A percentile compares a stretch with the other conserved stretches of the same genome.
phyloP scores from a whole-genome alignment of 2,113 vertebrate genomes.

The Probosciger aterrimus region DNA sequence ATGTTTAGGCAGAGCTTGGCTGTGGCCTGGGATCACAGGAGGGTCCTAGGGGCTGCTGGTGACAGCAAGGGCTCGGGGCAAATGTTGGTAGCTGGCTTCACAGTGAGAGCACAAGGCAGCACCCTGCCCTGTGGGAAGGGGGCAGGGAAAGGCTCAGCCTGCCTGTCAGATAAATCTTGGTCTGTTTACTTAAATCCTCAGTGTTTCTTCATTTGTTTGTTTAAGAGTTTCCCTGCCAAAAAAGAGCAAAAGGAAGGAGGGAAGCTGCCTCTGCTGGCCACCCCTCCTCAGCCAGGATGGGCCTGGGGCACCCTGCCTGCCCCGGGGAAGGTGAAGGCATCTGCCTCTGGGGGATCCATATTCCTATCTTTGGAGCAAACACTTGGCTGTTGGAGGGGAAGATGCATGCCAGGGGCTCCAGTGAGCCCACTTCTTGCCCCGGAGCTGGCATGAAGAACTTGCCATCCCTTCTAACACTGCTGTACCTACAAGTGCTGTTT shows the following conservation, averaged over 20 bases:
- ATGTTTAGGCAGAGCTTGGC: not conserved
- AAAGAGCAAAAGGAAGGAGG: constrained; percentile 55
- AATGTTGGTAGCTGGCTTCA: not conserved
- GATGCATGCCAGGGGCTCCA: not conserved
- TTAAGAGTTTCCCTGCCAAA: constrained; percentile 66
- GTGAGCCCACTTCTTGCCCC: not conserved
- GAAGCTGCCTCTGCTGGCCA: not conserved
- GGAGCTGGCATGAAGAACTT: not conserved
- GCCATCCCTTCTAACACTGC: not conserved
- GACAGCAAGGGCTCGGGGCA: not conserved
- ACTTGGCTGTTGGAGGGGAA: not conserved
- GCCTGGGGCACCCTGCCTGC: not conserved
- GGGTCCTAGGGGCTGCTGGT: not conserved
- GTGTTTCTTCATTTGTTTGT: constrained; percentile 69
- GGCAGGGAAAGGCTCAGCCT: not conserved
- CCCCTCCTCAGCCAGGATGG: not conserved
- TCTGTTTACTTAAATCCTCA: constrained; percentile 64
- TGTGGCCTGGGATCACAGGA: not conserved
- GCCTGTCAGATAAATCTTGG: constrained; percentile 44
- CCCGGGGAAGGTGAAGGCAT: accelerated
- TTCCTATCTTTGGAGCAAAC: not conserved
- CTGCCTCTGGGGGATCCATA: not conserved
- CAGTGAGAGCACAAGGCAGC: not conserved
- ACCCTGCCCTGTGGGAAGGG: constrained; percentile 3
- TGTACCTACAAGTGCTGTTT: not conserved